Evolutionary conservation across 1,140 invertebrate species (phyloP), one percentile per base, ranked within the genome.

Genomic region (Dysdera silvatica): DNA sequence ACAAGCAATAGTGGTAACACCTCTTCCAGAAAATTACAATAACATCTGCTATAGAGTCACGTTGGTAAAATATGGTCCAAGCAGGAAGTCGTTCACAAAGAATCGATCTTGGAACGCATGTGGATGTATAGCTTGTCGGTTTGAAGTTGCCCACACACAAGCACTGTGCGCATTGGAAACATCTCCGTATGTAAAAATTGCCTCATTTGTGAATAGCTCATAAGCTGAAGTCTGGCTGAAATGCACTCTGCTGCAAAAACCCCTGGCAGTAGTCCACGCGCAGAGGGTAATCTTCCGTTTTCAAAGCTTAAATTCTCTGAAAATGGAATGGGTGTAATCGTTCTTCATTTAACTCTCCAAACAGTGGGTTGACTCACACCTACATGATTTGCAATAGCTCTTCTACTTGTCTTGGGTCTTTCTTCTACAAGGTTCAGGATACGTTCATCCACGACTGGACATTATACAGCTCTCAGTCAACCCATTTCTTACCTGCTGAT

Each of bases 21-120:
- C 20, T 37, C 31, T 40, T 64, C 5, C 14, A 60, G 47, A 35
- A 64, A 37, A 8, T n/a, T 49, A 26, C 2, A 32, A 31, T 64
- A 64, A 16, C 16, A 31, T 3, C 7, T 16, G 5, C 45, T 28
- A 29, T 35, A 16, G 5, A 64, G 32, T 7, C 28, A 14, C n/a
- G 28, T 4, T 45, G 55, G 45, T 56, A 47, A 48, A 4, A 2
- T 37, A 47, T 16, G 56, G 56, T 8, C 43, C 31, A 45, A 48
- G 29, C 20, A 59, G 16, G 5, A 6, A 26, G 29, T 59, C 40
- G n/a, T 18, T 29, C 20, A 48, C 4, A 14, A 2, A 5, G 28
- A 14, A 59, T 24, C 31, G 12, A 10, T 48, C 10, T 35, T 59
- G 1, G 28, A 20, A n/a, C 24, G 31, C 33, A 54, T 35, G 51